Evolutionary conservation across 1,140 invertebrate species (phyloP).

Genomic region (Lycorma delicatula): DNA sequence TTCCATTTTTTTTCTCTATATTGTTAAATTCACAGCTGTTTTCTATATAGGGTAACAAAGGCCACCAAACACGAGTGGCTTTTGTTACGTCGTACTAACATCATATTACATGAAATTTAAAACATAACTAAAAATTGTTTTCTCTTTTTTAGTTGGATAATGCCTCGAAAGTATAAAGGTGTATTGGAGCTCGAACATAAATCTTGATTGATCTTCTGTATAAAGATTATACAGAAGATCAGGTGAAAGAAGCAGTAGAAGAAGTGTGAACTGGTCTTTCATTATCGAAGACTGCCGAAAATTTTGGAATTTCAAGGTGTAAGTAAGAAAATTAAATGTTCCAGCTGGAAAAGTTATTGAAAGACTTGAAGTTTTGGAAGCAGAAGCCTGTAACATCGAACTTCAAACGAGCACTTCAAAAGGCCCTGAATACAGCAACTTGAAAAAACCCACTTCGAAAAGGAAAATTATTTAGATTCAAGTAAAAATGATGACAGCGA

Average conservation of each 20-base stretch:
- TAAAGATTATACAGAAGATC: no score
- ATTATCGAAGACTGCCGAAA: conserved; percentile 14
- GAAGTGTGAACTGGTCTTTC: conserved; percentile 11
- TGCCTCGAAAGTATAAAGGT: conserved; percentile 11
- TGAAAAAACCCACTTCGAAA: not conserved
- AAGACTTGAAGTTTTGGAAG: no score
- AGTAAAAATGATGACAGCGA: not conserved
- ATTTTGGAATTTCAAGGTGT: conserved; percentile 16
- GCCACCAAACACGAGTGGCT: not conserved
- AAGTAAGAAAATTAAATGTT: conserved; percentile 10
- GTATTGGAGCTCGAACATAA: not conserved
- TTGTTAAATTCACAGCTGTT: not conserved
- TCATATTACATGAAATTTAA: not conserved
- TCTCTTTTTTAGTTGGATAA: conserved; percentile 8
- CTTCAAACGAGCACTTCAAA: not conserved
- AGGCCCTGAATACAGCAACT: not conserved
- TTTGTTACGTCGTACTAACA: not conserved
- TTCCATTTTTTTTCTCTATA: not conserved
- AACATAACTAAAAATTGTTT: not conserved
- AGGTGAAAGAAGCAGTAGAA: conserved; percentile 10
- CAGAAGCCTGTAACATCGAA: no score
- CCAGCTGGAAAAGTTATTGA: conserved; percentile 5
- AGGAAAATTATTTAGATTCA: no score
- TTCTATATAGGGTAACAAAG: not conserved
- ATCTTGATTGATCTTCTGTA: no score